A percentile compares a stretch with the other conserved stretches of the same genome.
Conservation (phyloP, 2,797 vertebrate genomes). For the Acanthopagrus latus region DNA sequence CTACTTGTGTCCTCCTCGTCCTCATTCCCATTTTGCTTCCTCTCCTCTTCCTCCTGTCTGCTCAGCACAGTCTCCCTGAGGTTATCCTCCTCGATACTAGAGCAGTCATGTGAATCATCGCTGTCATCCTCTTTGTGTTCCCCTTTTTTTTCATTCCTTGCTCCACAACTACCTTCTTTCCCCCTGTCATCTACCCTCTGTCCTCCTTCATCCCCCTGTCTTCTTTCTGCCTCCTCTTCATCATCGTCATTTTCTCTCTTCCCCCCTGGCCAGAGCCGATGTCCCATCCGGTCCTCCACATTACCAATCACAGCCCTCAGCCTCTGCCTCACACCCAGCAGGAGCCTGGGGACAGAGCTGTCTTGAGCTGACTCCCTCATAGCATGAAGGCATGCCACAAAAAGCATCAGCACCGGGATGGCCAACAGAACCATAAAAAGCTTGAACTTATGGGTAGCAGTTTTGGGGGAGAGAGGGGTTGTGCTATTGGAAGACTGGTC, state of each 20-base stretch:
- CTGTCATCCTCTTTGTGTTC: no score
- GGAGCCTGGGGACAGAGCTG: background rate
- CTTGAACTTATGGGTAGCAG: rapidly evolving
- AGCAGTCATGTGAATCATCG: no score
- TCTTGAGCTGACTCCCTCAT: background rate
- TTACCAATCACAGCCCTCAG: background rate
- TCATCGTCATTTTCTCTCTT: background rate
- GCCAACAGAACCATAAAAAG: background rate
- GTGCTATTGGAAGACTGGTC: no score
- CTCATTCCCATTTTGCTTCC: background rate
- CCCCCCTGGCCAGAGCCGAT: background rate
- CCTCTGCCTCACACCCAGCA: background rate
- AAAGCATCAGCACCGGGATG: background rate
- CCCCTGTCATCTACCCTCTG: no score
- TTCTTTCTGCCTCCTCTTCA: background rate
- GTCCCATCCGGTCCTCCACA: background rate
- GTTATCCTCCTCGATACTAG: no score
- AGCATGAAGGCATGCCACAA: background rate
- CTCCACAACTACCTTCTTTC: no score
- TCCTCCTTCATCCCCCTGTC: no score
- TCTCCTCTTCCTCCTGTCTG: background rate
- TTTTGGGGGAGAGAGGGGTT: rapidly evolving
- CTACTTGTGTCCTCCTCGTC: background rate
- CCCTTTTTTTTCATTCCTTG: no score
- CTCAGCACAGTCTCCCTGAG: no score